Evolutionary conservation across 2,113 vertebrate species (phyloP), one percentile per base, ranked within the genome.

Genomic region (Morone chrysops): DNA sequence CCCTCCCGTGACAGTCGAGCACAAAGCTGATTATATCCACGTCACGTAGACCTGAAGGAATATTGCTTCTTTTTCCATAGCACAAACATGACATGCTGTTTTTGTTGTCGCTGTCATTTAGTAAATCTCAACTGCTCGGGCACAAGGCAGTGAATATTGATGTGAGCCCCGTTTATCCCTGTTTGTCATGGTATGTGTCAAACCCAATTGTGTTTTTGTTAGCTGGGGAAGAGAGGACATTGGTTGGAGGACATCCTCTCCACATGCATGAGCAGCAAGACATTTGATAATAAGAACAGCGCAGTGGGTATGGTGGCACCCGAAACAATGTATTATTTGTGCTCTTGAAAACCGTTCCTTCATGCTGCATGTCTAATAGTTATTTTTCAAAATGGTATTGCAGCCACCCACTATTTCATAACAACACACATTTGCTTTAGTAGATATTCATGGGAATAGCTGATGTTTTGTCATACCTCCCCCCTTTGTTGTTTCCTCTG

Each of bases 51-150:
- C 68, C 47, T 61, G 70, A 68, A 75, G 74, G 60, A 85, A 80
- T 74, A 84, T 45, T 76, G 54, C 66, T 71, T 67, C 62, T 76
- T 85, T 84, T 75, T 86, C 71, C 53, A 70, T 61, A 71, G 76
- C 82, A 75, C 78, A 83, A 90, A 89, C 80, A 89, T 78, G 76
- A 90, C 90, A 94, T 78, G 88, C 90, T 87, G 92, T 87, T 89
- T 90, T 92, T 91, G 88, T 91, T 89, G 89, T 89, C 22, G 53
- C 87, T 90, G 90, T 91, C 92, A 87, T 92, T 90, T 90, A 85
- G 86, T 85, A 84, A 31, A 89, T 93, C 91, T 91, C 67, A 43
- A 82, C 83, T 85, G 87, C 85, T 75, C 13, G 36, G 38, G 69
- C 84, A 81, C 76, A 83, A 82, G 80, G 70, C 80, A 59, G 81